Conservation (phyloP, 2,113 vertebrate genomes). For the Phalacrocorax carbo region DNA sequence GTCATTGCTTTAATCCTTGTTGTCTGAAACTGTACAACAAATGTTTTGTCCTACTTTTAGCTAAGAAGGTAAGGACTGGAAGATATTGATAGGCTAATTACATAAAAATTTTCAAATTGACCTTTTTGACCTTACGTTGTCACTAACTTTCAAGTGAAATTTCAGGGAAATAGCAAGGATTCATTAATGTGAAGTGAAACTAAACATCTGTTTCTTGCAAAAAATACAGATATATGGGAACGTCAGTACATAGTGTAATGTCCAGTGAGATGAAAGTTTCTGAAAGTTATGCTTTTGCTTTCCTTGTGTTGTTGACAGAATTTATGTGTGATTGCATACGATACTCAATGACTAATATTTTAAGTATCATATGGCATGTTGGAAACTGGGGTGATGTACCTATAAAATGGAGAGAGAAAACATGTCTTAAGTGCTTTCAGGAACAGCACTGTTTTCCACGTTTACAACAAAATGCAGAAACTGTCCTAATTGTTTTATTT, state of each 20-base stretch:
- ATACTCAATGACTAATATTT: neutral
- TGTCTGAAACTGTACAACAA: neutral
- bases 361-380: neutral
- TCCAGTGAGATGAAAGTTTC: neutral
- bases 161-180: neutral
- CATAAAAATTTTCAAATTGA: neutral
- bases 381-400: neutral
- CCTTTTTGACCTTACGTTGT: neutral
- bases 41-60: neutral
- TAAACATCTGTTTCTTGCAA: neutral
- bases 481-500: neutral
- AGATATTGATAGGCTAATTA: neutral
- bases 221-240: neutral
- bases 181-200: neutral
- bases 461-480: neutral
- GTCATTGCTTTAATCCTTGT: neutral
- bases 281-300: neutral
- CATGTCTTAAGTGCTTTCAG: neutral
- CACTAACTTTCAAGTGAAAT: neutral
- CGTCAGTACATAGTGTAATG: neutral
- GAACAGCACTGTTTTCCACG: neutral
- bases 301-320: neutral
- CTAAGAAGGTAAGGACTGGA: neutral
- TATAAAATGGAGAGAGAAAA: neutral
- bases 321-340: neutral